Conservation (phyloP, 2,888 invertebrate species). For the Hydraecia micacea region DNA sequence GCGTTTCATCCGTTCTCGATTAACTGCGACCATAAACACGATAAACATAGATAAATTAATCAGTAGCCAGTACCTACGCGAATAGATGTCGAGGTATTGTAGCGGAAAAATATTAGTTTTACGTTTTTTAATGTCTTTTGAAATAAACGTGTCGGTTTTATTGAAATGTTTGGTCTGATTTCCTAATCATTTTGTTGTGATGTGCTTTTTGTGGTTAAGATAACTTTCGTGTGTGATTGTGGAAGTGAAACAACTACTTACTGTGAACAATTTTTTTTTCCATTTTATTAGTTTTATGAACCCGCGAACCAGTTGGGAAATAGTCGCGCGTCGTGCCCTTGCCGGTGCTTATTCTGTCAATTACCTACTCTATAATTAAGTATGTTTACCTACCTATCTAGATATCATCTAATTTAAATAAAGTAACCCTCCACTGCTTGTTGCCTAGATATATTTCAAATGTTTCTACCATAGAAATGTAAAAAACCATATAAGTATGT, state of each 20-base stretch:
- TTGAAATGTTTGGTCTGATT: slow-evolving; percentile 58
- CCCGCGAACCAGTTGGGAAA: neutral
- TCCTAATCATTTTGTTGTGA: slow-evolving; percentile 57
- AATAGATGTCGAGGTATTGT: slow-evolving; percentile 68
- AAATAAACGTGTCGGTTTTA: slow-evolving; percentile 54
- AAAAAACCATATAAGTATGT: too few species aligned
- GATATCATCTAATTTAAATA: too few species aligned
- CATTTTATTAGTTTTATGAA: neutral
- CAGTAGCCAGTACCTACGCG: slow-evolving; percentile 69
- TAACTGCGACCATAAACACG: slow-evolving; percentile 78
- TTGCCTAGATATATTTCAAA: too few species aligned
- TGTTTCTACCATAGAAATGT: too few species aligned
- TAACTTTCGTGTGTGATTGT: slow-evolving; percentile 35
- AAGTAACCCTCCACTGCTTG: too few species aligned
- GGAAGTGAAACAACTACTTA: neutral
- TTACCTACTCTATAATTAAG: too few species aligned
- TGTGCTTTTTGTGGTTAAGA: slow-evolving; percentile 38
- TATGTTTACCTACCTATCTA: neutral
- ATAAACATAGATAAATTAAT: slow-evolving; percentile 88
- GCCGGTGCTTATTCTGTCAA: neutral
- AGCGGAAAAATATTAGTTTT: slow-evolving; percentile 67
- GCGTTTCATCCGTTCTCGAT: slow-evolving; percentile 84
- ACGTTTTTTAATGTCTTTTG: slow-evolving; percentile 55
- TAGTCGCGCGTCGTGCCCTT: neutral
- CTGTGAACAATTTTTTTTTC: neutral